Base-by-base conservation (phyloP, 2,113 vertebrate species). In the Macheiramphus alcinus region DNA sequence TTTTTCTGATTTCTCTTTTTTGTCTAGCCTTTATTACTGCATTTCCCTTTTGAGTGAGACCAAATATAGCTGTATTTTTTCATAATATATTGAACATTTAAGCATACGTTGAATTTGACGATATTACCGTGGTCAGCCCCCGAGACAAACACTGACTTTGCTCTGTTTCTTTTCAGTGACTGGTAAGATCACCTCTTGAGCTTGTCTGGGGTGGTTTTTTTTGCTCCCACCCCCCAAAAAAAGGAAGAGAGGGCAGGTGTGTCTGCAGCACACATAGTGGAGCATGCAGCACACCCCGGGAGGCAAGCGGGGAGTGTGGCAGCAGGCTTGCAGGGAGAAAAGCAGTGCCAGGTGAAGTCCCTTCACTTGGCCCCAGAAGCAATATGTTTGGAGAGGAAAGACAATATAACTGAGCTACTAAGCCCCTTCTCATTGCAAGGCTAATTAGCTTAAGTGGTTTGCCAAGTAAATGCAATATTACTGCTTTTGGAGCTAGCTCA, bases 371-470 rank as follows among this genome's bases (percentile, higher is more conserved):
- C 73, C 93, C 66, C 58, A 93, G 91, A 80, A 97, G 84, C 90
- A 87, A 45, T 82, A 67, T 58, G 40, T 87, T 94, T 91, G 90
- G 61, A 91, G 67, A 86, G 45, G 21, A 85, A 85, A 91, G 92
- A 94, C 91, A 95, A 85, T 93, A 72, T 90, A 85, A 93, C 87
- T 40, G 70, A 95, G 91, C 78, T 88, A 53, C 90, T 95, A 87
- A 97, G 71, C 45, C 48, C 48, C 29, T 53, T 87, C 87, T 93
- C 66, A 16, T 65, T 90, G 93, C 91, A 94, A 88, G 90, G 90
- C 93, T 96, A 96, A 97, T 96, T 96, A 97, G 81, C 83, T 95
- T 61, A 96, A 94, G 95, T 96, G 92, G 90, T 85, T 96, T 95
- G 93, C 94, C 96, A 96, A 96, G 95, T 85, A 96, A 96, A 86